Conservation (phyloP, 2,113 vertebrate genomes). For the Gambusia affinis region DNA sequence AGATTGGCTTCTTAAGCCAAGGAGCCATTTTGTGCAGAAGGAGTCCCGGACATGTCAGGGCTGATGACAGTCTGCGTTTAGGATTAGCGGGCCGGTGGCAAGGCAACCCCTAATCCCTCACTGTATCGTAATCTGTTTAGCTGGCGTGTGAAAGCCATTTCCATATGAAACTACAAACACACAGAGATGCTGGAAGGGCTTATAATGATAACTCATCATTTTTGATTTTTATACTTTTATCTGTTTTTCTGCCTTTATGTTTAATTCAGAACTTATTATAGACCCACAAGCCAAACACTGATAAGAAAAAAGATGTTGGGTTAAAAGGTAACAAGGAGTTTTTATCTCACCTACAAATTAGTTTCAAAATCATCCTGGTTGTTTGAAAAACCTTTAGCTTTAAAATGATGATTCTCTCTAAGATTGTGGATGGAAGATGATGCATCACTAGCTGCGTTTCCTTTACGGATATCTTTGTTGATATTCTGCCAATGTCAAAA, state of each 20-base stretch:
- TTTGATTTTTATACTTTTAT: conserved; percentile 44
- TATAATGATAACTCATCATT: conserved; percentile 68
- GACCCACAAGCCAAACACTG: neutral
- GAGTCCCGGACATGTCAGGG: conserved; percentile 87
- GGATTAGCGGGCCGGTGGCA: conserved; percentile 89
- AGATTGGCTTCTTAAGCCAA: conserved; percentile 62
- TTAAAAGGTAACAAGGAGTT: neutral
- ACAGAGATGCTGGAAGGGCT: conserved; percentile 76
- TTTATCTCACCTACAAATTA: too few species aligned
- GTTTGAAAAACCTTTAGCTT: too few species aligned
- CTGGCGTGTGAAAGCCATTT: conserved; percentile 87
- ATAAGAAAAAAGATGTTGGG: neutral
- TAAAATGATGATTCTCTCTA: too few species aligned
- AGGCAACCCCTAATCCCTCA: conserved; percentile 86
- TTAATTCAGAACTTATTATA: neutral
- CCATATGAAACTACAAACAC: conserved; percentile 82
- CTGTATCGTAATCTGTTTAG: conserved; percentile 90
- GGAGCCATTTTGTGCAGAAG: conserved; percentile 76
- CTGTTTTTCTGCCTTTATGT: neutral
- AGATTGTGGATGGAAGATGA: too few species aligned
- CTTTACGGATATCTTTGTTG: too few species aligned
- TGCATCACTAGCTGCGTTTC: too few species aligned
- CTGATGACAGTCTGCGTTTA: conserved; percentile 84
- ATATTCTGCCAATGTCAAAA: too few species aligned
- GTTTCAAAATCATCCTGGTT: too few species aligned